Evolutionary conservation across 2,888 invertebrate species (phyloP).

Genomic region (Synergus gifuensis): DNA sequence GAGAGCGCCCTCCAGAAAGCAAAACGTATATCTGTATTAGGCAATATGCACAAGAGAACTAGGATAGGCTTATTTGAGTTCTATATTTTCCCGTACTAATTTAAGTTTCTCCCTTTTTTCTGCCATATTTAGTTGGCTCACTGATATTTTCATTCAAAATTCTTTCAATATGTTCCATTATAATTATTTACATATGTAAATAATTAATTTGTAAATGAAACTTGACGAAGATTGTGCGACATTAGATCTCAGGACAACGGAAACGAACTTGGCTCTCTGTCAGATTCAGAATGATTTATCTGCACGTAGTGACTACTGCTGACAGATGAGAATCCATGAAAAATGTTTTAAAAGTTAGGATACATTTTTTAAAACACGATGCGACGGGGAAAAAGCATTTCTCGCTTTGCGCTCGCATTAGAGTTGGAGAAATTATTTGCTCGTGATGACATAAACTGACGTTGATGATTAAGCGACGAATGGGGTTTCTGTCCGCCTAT

Average conservation of each 20-base stretch:
- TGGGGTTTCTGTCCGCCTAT: neutral
- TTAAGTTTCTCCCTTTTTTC: neutral
- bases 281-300: constrained; percentile 19
- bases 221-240: neutral
- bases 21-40: neutral
- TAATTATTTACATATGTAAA: neutral
- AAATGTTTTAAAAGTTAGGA: constrained; percentile 23
- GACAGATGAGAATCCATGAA: constrained; percentile 31
- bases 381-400: neutral
- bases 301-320: constrained; percentile 1
- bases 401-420: neutral
- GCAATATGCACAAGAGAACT: neutral
- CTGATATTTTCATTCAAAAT: neutral
- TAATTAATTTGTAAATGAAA: neutral
- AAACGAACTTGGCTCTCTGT: constrained; percentile 16
- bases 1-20: neutral
- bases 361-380: constrained; percentile 22
- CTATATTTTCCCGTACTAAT: neutral
- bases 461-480: constrained; percentile 5
- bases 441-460: constrained; percentile 24
- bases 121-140: neutral
- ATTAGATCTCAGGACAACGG: constrained; percentile 1
- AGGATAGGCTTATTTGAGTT: neutral
- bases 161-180: neutral
- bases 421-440: constrained; percentile 15